Evolutionary conservation across 2,797 vertebrate species (phyloP), one percentile per base, ranked within the genome.

Genomic region (Sparidentex hasta): DNA sequence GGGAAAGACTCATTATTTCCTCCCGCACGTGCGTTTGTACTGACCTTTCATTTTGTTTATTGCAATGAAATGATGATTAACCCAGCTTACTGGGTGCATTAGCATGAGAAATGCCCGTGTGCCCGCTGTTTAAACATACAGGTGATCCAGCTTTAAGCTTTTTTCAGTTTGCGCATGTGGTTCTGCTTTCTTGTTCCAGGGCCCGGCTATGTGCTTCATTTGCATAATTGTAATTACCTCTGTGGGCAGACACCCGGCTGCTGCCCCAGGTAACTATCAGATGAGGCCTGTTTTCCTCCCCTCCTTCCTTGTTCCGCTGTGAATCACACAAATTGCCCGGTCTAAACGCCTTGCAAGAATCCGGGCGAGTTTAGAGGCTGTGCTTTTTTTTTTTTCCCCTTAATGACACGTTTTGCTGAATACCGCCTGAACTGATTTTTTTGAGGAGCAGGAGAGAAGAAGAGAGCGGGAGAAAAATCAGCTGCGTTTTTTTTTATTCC

Each of bases 181-280:
- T 72, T 48, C 50, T 79, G 84, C 87, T 88, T 93, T 92, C 6
- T 91, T 90, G 80, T 92, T 92, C 78, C 87, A 64, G 69, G 71
- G 66, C 48, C 70, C 68, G 77, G 71, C 76, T 77, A 58, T 78
- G 80, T 18, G 76, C 70, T 12, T 85, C 81, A 92, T 95, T 93
- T 93, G 74, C 92, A 94, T 95, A 92, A 94, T 93, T 93, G 83
- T 93, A 94, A 95, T 95, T 94, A 94, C 89, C 86, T 80, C 85
- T 89, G 90, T 91, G 90, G 87, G 85, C 81, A 85, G 88, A 78
- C 71, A 82, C 86, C 76, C 20, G 75, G 74, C 87, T 85, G 82
- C 84, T 77, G 89, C 91, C 88, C 87, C 87, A 91, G 92, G 91
- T 94, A 93, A 80, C 81, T 64, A 70, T 87, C 80, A 87, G 88